These are phyloP conservation scores for Meloidogyne hapla DNA, from an alignment of 1,140 invertebrate species.

Conservation along the genomic window DNA sequence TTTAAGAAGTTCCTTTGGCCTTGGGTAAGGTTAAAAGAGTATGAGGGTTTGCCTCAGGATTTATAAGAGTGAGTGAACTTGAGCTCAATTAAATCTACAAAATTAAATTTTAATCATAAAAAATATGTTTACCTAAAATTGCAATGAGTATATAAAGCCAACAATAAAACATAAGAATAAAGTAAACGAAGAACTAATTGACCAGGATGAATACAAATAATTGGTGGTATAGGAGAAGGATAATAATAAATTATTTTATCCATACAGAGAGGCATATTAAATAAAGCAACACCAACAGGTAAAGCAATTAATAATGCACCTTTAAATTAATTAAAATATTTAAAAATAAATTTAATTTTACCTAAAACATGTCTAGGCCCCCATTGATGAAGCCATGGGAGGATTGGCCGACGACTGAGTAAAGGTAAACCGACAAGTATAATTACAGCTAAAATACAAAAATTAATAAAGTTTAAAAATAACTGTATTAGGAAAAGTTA, in stretches of 20 bases:
- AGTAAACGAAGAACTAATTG: conserved; percentile 45
- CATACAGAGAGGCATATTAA: conserved; percentile 68
- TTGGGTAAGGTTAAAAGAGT: too few relatives aligned
- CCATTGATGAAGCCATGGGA: conserved; percentile 71
- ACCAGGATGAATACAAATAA: conserved; percentile 30
- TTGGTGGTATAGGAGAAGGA: conserved; percentile 17
- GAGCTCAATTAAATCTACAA: too few relatives aligned
- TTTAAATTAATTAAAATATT: background rate
- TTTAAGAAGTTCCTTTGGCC: too few relatives aligned
- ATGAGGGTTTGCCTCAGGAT: too few relatives aligned
- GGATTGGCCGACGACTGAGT: conserved; percentile 38
- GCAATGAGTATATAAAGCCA: conserved; percentile 60
- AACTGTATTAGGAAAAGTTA: background rate
- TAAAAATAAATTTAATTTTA: conserved; percentile 53
- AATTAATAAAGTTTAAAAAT: background rate
- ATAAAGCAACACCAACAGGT: conserved; percentile 78
- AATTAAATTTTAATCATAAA: background rate
- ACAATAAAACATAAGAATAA: conserved; percentile 55
- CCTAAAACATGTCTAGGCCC: conserved; percentile 83
- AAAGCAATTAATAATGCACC: conserved; percentile 75
- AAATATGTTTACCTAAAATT: conserved; percentile 53
- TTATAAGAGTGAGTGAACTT: too few relatives aligned
- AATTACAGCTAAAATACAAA: conserved; percentile 29
- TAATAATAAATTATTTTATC: conserved; percentile 7
- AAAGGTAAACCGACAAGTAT: conserved; percentile 58